Evolutionary conservation across 2,797 vertebrate species (phyloP).

Genomic region (Alauda arvensis): DNA sequence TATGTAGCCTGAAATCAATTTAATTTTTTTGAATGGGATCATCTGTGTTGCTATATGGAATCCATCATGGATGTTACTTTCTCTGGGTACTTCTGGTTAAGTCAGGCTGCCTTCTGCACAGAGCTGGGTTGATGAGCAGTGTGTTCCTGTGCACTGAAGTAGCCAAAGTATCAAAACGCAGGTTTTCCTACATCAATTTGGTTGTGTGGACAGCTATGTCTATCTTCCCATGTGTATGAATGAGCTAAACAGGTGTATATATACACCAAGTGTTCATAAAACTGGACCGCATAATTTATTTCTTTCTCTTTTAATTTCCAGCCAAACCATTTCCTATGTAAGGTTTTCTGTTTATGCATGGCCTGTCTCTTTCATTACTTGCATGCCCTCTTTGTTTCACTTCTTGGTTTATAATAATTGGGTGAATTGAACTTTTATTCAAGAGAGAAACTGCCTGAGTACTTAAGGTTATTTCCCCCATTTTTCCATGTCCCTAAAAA

Average conservation of each 20-base stretch:
- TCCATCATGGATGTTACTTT: not conserved
- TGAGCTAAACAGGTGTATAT: not conserved
- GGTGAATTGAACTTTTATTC: not conserved
- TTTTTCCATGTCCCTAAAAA: not conserved
- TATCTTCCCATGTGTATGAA: not conserved
- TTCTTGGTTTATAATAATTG: not conserved
- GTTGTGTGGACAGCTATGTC: not conserved
- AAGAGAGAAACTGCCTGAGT: not conserved
- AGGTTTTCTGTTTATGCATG: not conserved
- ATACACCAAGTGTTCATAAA: not conserved
- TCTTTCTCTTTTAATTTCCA: not conserved
- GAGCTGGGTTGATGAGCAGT: not conserved
- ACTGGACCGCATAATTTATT: not conserved
- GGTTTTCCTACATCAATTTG: fast-evolving
- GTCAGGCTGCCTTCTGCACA: not conserved
- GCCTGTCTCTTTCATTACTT: not conserved
- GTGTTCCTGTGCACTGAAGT: not conserved
- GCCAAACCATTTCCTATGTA: not conserved
- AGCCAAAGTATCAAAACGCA: not conserved
- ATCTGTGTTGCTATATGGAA: not conserved
- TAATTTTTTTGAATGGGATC: not conserved
- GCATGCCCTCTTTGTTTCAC: not conserved
- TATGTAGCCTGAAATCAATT: not conserved
- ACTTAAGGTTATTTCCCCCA: not conserved
- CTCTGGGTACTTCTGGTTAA: not conserved